These are phyloP conservation scores for Alentia gelatinosa DNA, from an alignment of 2,888 invertebrate species.

Conservation along the genomic window DNA sequence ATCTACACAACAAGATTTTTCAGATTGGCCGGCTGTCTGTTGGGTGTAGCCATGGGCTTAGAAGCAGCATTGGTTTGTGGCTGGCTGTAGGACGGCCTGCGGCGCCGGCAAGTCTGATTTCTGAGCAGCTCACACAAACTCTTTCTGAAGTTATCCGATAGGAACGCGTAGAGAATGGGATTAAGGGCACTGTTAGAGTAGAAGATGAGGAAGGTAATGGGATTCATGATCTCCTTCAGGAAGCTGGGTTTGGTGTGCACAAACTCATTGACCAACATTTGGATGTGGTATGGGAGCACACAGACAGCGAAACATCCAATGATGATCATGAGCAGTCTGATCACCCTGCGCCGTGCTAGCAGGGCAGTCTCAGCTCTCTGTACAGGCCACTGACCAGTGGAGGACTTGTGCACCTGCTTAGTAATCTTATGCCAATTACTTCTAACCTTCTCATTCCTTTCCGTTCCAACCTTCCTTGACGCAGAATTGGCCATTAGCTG, in stretches of 20 bases:
- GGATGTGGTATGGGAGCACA: slow-evolving; percentile 91
- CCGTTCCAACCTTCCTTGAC: not conserved
- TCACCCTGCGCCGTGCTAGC: slow-evolving; percentile 90
- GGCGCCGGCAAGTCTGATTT: not conserved
- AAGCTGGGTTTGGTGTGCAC: slow-evolving; percentile 57
- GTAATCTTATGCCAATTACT: not conserved
- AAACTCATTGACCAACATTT: slow-evolving; percentile 90
- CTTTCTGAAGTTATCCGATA: slow-evolving; percentile 47
- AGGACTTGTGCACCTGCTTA: not conserved
- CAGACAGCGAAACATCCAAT: slow-evolving; percentile 93
- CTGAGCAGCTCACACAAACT: not conserved
- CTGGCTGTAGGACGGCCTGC: not conserved
- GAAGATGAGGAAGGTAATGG: slow-evolving; percentile 39
- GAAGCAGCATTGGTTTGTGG: not conserved
- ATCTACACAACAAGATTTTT: too few species aligned
- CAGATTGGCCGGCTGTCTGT: too few species aligned
- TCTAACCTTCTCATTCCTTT: not conserved
- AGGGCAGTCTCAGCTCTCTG: slow-evolving; percentile 76
- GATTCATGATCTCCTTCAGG: not conserved
- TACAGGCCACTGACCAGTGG: not conserved
- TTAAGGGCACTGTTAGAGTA: slow-evolving; percentile 42
- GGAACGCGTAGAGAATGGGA: slow-evolving; percentile 41
- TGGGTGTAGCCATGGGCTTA: not conserved
- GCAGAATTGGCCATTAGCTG: not conserved
- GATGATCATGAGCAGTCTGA: slow-evolving; percentile 92